phyloP scores from a whole-genome alignment of 2,888 invertebrate species.

The Drosophila acutilabella region DNA sequence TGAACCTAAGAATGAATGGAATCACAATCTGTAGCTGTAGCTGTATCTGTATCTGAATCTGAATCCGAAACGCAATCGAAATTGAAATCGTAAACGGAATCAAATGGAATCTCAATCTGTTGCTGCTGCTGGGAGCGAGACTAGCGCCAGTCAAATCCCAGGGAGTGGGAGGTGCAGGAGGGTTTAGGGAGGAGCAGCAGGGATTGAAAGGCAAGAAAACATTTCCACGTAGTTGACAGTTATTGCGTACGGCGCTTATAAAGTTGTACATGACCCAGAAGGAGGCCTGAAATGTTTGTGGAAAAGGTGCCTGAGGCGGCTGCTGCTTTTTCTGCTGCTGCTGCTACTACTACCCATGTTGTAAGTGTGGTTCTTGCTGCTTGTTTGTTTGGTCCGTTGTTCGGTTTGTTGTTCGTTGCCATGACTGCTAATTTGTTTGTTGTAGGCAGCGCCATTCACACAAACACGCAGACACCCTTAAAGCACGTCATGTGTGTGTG shows the following conservation, averaged over 20 bases:
- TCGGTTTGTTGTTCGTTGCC: slow-evolving; percentile 67
- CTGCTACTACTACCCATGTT: slow-evolving; percentile 33
- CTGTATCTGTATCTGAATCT: no score
- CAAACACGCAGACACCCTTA: slow-evolving; percentile 58
- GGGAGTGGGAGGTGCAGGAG: background rate
- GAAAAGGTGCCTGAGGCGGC: slow-evolving; percentile 36
- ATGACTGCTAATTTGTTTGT: slow-evolving; percentile 79
- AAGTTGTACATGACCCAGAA: slow-evolving; percentile 60
- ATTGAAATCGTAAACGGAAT: slow-evolving; percentile 36
- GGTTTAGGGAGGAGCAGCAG: background rate
- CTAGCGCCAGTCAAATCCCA: slow-evolving; percentile 39
- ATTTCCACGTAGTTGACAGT: slow-evolving; percentile 49
- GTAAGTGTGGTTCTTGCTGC: slow-evolving; percentile 50
- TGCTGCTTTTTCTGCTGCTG: slow-evolving; percentile 29
- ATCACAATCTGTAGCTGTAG: slow-evolving; percentile 49
- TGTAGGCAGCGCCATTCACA: slow-evolving; percentile 76
- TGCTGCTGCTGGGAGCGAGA: slow-evolving; percentile 16
- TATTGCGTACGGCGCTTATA: slow-evolving; percentile 70
- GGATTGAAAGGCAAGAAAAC: slow-evolving; percentile 12
- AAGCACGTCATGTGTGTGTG: background rate
- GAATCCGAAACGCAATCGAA: slow-evolving; percentile 41
- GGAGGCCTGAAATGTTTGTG: slow-evolving; percentile 8
- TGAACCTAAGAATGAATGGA: slow-evolving; percentile 68
- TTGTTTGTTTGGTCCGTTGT: slow-evolving; percentile 51
- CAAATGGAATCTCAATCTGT: slow-evolving; percentile 29